These are phyloP conservation scores for Mythimna lalbum DNA, from an alignment of 2,888 invertebrate species.

Conservation along the genomic window DNA sequence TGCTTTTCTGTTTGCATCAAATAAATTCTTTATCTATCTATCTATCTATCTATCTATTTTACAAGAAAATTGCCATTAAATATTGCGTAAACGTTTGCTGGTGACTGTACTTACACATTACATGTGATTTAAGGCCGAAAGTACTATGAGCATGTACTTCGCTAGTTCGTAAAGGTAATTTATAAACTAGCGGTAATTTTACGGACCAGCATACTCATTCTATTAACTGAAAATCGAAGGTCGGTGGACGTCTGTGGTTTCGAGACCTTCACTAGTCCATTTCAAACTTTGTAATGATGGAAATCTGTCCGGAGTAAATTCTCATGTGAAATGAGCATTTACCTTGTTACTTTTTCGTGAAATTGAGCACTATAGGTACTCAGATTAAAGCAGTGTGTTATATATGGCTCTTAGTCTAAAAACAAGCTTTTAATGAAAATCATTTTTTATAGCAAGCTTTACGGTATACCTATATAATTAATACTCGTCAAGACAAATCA, in stretches of 20 bases:
- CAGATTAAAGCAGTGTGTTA: background rate
- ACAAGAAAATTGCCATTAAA: too few species aligned
- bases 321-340: background rate
- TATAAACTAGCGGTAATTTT: too few species aligned
- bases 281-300: slow-evolving; percentile 1
- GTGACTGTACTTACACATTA: background rate
- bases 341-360: background rate
- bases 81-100: background rate
- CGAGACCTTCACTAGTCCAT: background rate
- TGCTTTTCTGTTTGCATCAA: too few species aligned
- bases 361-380: background rate
- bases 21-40: too few species aligned
- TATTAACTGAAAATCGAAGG: slow-evolving; percentile 7
- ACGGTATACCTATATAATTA: too few species aligned
- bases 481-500: too few species aligned
- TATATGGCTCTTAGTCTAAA: background rate
- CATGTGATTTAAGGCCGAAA: background rate
- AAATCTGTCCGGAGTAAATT: slow-evolving; percentile 9
- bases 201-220: background rate
- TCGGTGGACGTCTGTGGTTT: slow-evolving; percentile 12
- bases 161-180: background rate
- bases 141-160: background rate
- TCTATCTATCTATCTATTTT: too few species aligned
- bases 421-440: too few species aligned
- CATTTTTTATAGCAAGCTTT: too few species aligned